These are phyloP conservation scores for Drosophila koepferae DNA, from an alignment of 2,888 invertebrate species.

Conservation along the genomic window DNA sequence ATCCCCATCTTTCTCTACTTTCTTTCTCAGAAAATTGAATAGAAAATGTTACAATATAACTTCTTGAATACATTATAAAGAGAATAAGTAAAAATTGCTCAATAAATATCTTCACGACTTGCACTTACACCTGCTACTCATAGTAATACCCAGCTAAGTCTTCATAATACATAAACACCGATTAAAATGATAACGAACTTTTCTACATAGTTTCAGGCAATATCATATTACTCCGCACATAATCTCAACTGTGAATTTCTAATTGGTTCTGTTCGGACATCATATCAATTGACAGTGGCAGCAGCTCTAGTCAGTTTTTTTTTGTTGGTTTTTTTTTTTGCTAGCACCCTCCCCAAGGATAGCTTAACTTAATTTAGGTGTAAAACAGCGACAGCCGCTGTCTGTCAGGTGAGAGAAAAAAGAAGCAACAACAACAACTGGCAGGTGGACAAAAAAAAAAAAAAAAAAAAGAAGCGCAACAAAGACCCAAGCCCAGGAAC, in stretches of 20 bases:
- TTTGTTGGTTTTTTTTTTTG: no score
- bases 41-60: no score
- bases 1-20: no score
- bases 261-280: slow-evolving; percentile 53
- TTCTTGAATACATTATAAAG: no score
- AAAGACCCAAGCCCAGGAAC: slow-evolving; percentile 23
- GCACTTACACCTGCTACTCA: neutral
- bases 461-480: slow-evolving; percentile 16
- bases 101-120: neutral
- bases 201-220: neutral
- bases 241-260: slow-evolving; percentile 39
- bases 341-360: slow-evolving; percentile 40
- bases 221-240: neutral
- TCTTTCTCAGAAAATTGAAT: no score
- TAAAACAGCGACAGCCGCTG: slow-evolving; percentile 57
- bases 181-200: slow-evolving; percentile 4
- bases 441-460: slow-evolving; percentile 24
- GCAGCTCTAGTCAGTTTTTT: slow-evolving; percentile 12
- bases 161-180: neutral
- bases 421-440: slow-evolving; percentile 1
- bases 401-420: slow-evolving; percentile 49
- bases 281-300: slow-evolving; percentile 52
- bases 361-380: slow-evolving; percentile 64
- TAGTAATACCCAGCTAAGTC: neutral
- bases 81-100: no score